Conservation (phyloP, 2,797 vertebrate genomes). For the Spheniscus humboldti region DNA sequence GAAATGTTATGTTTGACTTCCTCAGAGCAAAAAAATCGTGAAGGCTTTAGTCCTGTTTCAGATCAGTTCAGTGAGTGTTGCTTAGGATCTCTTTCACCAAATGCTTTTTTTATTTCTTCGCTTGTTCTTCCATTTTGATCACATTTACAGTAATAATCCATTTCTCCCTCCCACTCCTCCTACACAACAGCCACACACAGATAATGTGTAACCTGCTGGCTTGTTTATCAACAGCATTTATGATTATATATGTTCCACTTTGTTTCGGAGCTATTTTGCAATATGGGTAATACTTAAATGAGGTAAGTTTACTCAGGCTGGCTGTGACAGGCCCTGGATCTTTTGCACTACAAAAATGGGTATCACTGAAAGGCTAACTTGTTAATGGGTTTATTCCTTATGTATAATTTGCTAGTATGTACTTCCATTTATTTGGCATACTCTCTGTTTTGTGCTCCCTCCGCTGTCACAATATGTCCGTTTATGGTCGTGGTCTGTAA, state of each 20-base stretch:
- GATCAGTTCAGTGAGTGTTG: neutral
- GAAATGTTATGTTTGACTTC: constrained; percentile 3
- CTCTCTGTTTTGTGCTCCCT: neutral
- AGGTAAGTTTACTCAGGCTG: neutral
- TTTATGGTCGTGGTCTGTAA: neutral
- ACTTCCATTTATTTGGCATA: neutral
- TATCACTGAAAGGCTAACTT: neutral
- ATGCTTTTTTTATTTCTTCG: neutral
- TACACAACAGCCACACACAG: neutral
- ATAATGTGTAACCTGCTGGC: neutral
- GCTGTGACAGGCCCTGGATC: neutral
- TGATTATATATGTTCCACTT: neutral
- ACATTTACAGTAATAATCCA: constrained; percentile 44
- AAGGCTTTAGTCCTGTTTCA: neutral
- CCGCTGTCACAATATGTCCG: neutral
- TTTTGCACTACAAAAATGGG: neutral
- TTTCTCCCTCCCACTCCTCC: constrained; percentile 23
- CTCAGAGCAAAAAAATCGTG: neutral
- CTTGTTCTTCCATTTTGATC: constrained; percentile 18
- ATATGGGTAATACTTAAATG: neutral
- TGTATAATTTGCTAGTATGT: neutral
- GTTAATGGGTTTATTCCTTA: neutral
- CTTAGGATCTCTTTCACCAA: neutral
- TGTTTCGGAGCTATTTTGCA: constrained; percentile 16
- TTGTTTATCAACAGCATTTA: constrained; percentile 2